Percentiles rank a stretch among this genome's conserved stretches.
phyloP scores from a whole-genome alignment of 2,113 vertebrate genomes.

The Cephalopterus ornatus region DNA sequence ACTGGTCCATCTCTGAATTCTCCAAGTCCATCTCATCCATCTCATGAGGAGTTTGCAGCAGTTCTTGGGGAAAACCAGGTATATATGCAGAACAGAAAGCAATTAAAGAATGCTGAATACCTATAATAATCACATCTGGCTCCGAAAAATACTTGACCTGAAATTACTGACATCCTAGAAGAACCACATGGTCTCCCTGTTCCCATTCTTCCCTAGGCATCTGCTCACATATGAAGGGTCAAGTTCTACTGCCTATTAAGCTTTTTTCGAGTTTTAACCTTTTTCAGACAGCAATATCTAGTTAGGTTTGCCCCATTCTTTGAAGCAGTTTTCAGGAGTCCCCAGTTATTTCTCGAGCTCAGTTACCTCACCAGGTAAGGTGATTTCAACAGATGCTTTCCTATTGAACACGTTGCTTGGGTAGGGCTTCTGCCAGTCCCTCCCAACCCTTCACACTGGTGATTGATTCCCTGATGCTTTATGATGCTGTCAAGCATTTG shows the following conservation, averaged over 20 bases:
- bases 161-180: not conserved
- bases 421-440: not conserved
- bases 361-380: not conserved
- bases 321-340: not conserved
- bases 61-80: not conserved
- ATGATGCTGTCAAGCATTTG: not conserved
- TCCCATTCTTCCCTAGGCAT: not conserved
- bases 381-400: not conserved
- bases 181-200: not conserved
- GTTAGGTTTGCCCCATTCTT: not conserved
- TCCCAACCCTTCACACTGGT: not conserved
- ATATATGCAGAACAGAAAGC: not conserved
- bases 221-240: not conserved
- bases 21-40: not conserved
- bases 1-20: not conserved
- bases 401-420: fast-evolving
- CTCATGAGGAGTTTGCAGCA: not conserved
- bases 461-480: not conserved
- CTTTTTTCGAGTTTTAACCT: not conserved
- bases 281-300: not conserved
- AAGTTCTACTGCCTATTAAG: not conserved
- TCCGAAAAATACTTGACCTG: not conserved
- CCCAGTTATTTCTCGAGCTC: not conserved
- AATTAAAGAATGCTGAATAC: not conserved
- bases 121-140: not conserved